Conservation (phyloP, 2,113 vertebrate genomes). For the Spea bombifrons region DNA sequence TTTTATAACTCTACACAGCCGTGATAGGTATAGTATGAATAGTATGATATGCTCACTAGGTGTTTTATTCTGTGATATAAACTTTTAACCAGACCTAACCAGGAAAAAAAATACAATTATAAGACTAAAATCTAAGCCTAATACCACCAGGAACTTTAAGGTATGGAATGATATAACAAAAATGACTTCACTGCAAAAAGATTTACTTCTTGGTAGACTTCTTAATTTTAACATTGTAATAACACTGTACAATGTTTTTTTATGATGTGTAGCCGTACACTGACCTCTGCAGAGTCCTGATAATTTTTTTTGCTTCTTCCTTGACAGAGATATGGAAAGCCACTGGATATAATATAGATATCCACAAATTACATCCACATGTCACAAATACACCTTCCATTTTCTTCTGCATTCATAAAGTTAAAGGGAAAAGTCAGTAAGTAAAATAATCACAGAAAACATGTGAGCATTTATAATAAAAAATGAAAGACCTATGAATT, state of each 20-base stretch:
- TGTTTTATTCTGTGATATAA: no score
- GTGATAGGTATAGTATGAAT: no score
- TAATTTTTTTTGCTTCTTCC: constrained; percentile 46
- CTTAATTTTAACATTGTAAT: constrained; percentile 24
- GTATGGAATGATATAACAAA: background rate
- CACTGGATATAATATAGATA: constrained; percentile 44
- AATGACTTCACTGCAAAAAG: background rate
- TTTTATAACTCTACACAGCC: no score
- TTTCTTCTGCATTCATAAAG: no score
- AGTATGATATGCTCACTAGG: no score
- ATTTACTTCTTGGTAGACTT: constrained; percentile 5
- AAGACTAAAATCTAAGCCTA: no score
- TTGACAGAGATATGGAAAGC: constrained; percentile 47
- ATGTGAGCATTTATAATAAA: background rate
- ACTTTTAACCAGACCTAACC: background rate
- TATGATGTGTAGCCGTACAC: constrained; percentile 25
- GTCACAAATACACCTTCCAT: constrained; percentile 13
- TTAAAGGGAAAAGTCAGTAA: no score
- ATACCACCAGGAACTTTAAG: no score
- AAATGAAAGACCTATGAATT: background rate
- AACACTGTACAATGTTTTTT: constrained; percentile 21
- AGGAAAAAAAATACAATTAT: background rate
- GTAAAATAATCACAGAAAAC: background rate
- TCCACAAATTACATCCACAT: constrained; percentile 46
- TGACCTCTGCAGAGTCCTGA: constrained; percentile 43